Evolutionary conservation across 2,888 invertebrate species (phyloP).

Genomic region (Lasioglossum pauxillum): DNA sequence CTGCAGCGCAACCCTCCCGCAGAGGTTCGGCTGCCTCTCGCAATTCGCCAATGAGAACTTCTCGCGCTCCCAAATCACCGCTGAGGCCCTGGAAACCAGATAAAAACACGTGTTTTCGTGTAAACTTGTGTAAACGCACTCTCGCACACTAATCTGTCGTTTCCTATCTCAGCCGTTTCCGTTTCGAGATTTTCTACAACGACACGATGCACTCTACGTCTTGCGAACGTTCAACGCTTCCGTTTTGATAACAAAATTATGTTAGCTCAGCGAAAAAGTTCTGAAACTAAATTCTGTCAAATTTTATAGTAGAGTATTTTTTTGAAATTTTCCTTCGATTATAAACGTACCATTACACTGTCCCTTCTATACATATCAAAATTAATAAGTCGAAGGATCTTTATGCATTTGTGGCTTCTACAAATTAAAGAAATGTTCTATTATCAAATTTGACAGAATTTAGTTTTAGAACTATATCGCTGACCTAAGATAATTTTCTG

Average conservation of each 20-base stretch:
- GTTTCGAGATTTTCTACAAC: background rate
- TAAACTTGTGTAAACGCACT: background rate
- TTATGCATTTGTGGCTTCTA: no score
- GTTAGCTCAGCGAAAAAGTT: background rate
- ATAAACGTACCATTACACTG: no score
- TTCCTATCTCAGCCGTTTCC: background rate
- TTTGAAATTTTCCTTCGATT: no score
- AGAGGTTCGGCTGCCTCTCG: slow-evolving; percentile 90
- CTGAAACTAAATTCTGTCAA: no score
- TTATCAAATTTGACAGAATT: no score
- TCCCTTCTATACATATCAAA: no score
- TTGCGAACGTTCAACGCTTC: background rate
- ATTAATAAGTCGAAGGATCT: no score
- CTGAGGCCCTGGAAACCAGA: slow-evolving; percentile 88
- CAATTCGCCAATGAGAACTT: slow-evolving; percentile 90
- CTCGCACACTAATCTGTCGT: background rate
- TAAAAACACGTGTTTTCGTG: background rate
- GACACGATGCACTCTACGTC: background rate
- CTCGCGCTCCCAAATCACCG: slow-evolving; percentile 91
- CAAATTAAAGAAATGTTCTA: no score
- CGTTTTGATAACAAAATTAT: background rate
- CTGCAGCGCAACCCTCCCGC: slow-evolving; percentile 89
- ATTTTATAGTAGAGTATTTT: no score
- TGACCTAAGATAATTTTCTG: background rate
- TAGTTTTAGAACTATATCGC: no score